phyloP scores from a whole-genome alignment of 2,113 vertebrate genomes.

The Hypocryptadius cinnamomeus region DNA sequence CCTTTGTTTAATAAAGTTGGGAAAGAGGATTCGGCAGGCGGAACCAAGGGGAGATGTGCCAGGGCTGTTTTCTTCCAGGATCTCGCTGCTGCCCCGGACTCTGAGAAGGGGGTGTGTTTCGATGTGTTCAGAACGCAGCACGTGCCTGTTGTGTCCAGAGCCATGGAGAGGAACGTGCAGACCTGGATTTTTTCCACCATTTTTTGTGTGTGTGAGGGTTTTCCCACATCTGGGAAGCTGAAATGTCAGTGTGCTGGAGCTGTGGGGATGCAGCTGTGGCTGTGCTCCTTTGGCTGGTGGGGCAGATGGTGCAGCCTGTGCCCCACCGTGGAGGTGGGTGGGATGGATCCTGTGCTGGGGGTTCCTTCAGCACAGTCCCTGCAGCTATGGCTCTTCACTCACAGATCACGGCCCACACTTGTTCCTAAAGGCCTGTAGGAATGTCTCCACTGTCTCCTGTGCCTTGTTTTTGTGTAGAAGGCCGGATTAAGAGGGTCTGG shows the following conservation, averaged over 20 bases:
- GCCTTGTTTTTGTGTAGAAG: background rate
- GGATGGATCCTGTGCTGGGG: background rate
- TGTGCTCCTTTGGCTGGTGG: background rate
- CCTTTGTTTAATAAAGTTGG: slow-evolving; percentile 54
- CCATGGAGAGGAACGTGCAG: background rate
- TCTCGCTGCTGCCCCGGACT: background rate
- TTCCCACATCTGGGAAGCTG: background rate
- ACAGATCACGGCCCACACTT: background rate
- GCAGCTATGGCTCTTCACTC: background rate
- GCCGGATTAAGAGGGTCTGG: background rate
- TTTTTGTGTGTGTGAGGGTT: background rate
- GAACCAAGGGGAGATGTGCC: background rate
- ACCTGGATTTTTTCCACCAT: slow-evolving; percentile 12
- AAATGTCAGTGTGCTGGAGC: background rate
- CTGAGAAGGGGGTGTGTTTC: background rate
- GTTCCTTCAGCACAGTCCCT: background rate
- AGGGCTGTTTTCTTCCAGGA: background rate
- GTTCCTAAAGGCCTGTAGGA: background rate
- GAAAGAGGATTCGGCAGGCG: background rate
- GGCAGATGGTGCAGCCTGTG: background rate
- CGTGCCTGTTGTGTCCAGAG: background rate
- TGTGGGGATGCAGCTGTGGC: background rate
- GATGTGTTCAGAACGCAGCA: background rate
- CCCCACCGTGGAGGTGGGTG: rapidly evolving
- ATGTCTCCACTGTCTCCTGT: background rate